Evolutionary conservation across 2,888 invertebrate species (phyloP).

Genomic region (Dermolepida albohirtum): DNA sequence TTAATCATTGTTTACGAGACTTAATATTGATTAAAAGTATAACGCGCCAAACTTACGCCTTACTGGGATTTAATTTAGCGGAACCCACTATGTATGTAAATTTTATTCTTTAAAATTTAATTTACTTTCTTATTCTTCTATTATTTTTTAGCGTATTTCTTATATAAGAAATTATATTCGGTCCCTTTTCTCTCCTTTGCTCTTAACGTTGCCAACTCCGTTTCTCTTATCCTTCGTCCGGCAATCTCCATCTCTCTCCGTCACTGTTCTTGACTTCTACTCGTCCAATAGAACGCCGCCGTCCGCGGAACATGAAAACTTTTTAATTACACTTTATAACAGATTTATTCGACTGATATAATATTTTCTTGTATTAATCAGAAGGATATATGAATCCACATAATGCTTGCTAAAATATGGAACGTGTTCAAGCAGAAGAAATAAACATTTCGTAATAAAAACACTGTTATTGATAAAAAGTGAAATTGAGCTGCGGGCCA

Average conservation of each 20-base stretch:
- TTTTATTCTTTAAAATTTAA: slow-evolving; percentile 60
- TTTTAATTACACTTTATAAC: slow-evolving; percentile 36
- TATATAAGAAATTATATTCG: slow-evolving; percentile 41
- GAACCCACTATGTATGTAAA: slow-evolving; percentile 59
- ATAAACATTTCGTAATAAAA: too few relatives aligned
- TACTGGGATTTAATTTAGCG: slow-evolving; percentile 56
- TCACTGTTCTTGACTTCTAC: not conserved
- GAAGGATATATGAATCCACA: not conserved
- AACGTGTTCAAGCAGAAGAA: not conserved
- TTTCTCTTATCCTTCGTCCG: not conserved
- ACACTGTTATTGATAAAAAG: too few relatives aligned
- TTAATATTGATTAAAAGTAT: slow-evolving; percentile 58
- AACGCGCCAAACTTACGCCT: slow-evolving; percentile 53
- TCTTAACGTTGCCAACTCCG: slow-evolving; percentile 4
- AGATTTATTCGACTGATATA: slow-evolving; percentile 35
- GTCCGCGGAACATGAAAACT: slow-evolving; percentile 35
- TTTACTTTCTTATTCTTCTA: slow-evolving; percentile 55
- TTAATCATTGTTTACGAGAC: slow-evolving; percentile 58
- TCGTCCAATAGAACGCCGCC: slow-evolving; percentile 1
- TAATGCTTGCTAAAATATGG: not conserved
- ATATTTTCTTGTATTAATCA: slow-evolving; percentile 1
- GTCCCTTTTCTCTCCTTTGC: not conserved
- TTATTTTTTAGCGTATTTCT: slow-evolving; percentile 54
- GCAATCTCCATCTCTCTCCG: not conserved
- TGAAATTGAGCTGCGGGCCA: too few relatives aligned